These are phyloP conservation scores for Meriones psammophilus DNA, from an alignment of 2,797 vertebrate species.

Conservation along the genomic window DNA sequence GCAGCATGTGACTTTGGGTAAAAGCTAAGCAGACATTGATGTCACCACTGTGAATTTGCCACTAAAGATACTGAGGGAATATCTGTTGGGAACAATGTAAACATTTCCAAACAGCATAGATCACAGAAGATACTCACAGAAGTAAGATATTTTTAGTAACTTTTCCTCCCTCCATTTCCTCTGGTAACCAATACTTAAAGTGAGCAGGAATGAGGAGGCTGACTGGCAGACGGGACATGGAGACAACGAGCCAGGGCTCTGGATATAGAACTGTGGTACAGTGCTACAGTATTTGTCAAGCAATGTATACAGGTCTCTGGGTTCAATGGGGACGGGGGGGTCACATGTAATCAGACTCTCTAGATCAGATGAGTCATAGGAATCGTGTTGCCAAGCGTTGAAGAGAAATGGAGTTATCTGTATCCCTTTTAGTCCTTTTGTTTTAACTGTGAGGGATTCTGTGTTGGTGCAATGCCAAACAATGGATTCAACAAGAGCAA, in stretches of 20 bases:
- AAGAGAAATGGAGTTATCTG: constrained; percentile 26
- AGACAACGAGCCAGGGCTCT: background rate
- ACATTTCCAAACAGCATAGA: background rate
- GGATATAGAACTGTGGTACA: background rate
- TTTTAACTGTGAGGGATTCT: constrained; percentile 69
- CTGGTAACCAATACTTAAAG: background rate
- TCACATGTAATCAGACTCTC: background rate
- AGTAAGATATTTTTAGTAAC: background rate
- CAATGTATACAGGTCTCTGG: too few species aligned
- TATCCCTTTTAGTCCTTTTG: constrained; percentile 64
- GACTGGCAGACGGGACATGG: background rate
- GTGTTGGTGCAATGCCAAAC: constrained; percentile 52
- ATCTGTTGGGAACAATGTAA: background rate
- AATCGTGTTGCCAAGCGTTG: background rate
- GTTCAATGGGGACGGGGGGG: background rate
- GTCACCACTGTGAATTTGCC: background rate
- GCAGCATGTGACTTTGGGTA: background rate
- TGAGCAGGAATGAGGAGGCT: background rate
- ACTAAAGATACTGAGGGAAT: background rate
- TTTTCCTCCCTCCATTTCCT: background rate
- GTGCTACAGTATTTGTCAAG: background rate
- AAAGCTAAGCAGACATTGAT: background rate
- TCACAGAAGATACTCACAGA: background rate
- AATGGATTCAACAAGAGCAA: constrained; percentile 70
- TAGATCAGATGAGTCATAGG: background rate